Base-by-base conservation (phyloP, 2,797 vertebrate species). In the Micropoecilia bifurca region DNA sequence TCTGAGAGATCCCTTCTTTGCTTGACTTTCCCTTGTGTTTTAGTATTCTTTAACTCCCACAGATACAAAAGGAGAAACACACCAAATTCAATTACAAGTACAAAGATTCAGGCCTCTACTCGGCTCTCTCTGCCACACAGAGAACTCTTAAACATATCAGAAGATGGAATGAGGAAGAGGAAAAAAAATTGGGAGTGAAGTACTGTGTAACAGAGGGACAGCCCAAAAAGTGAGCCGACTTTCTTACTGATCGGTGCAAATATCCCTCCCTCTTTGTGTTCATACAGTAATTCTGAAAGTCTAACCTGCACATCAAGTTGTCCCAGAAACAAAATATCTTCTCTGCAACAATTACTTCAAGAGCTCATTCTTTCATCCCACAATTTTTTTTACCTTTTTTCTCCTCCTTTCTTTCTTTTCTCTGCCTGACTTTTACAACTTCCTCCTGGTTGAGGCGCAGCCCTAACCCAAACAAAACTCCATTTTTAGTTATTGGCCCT, bases 391-490 rank as follows among this genome's bases (percentile, higher is more conserved):
- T 87, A 72, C 77, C 20, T 83, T 88, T 88, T 81, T 72, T 69
- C 46, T 73, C 75, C 71, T 68, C 45, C 73, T 71, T 48, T 77
- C 80, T 89, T 87, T 90, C 78, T 90, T 94, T 91, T 92, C 89
- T 89, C 91, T 81, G 85, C 87, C 91, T 93, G 93, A 95, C 93
- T 95, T 96, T 96, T 96, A 96, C 95, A 96, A 95, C 96, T 96
- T 96, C 95, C 95, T 96, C 94, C 93, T 95, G 94, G 94, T 95
- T 94, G 93, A 93, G 94, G 88, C 95, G 92, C 93, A 94, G 94
- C 93, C 95, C 96, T 97, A 97, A 97, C 96, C 96, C 95, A 93
- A 97, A 97, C 95, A 97, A 97, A 97, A 97, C 94, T 92, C 89
- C 93, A 95, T 97, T 97, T 96, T 97, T 96, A 94, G 94, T 96